Evolutionary conservation across 2,888 invertebrate genomes (phyloP), one percentile per base, ranked within the genome.

Genomic region (Willowsia nigromaculata): DNA sequence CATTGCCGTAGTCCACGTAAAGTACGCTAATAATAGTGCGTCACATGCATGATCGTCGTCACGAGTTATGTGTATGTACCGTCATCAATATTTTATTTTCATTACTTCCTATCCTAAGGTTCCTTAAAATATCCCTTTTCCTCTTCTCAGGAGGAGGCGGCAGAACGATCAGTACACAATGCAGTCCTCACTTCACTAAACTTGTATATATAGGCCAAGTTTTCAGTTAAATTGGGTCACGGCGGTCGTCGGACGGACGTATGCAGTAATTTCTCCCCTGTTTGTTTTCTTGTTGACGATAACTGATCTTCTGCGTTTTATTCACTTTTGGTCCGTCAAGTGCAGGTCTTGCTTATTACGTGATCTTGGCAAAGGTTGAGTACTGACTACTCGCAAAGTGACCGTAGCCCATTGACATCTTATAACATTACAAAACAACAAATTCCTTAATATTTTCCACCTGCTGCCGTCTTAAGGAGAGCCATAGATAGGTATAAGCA

Each of bases 141-240:
- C 71, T 71, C 71, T 71, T 43, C 13, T 71, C 22, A 40, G 43
- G 43, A 37, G 43, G 71, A 71, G 40, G 43, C 71, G 18, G 13
- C 43, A 18, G 37, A 71, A 11, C 3, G 15, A 50, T n/a, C 5
- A 9, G 15, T 50, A n/a, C 43, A 43, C n/a, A n/a, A n/a, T 4
- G 3, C 22, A 43, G 30, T 33, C 13, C 76, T 47, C 18, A 33
- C 27, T n/a, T 50, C 33, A 22, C 43, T 80, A 53, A 80, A 30
- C 68, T 78, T 80, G 78, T 81, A 81, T 80, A 88, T 88, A 47
- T 84, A 84, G 88, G 88, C 76, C 88, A 88, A 84, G 88, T 83
- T 43, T 76, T 83, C 76, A 50, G 59, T 40, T 78, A 84, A 88
- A 88, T 83, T 88, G 68, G 83, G 88, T 88, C 88, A 88, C 88